phyloP scores from a whole-genome alignment of 2,888 invertebrate species.

The Drymonia ruficornis region DNA sequence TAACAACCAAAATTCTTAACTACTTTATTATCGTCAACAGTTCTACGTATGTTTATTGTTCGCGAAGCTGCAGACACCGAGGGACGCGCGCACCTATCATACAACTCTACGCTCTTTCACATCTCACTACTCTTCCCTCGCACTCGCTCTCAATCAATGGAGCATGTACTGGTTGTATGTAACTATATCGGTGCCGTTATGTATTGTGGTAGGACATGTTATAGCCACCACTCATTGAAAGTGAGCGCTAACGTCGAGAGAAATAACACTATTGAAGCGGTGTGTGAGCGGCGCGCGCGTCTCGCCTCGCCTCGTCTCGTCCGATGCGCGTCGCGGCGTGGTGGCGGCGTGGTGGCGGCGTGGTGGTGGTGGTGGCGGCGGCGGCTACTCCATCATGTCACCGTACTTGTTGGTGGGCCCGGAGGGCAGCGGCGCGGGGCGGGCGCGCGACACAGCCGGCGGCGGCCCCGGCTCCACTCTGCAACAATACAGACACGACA shows the following conservation, averaged over 20 bases:
- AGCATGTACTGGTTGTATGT: too few species aligned
- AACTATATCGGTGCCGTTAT: too few species aligned
- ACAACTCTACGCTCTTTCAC: conserved; percentile 4
- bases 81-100: conserved; percentile 9
- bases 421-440: conserved; percentile 31
- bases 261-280: conserved; percentile 5
- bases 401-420: conserved; percentile 69
- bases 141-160: background rate
- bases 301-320: background rate
- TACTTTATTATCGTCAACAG: conserved; percentile 12
- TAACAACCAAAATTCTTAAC: conserved; percentile 21
- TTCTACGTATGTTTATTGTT: background rate
- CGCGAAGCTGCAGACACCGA: conserved; percentile 8
- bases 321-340: background rate
- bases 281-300: background rate
- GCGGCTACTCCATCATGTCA: conserved; percentile 61
- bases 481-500: conserved; percentile 28
- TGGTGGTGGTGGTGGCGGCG: conserved; percentile 2
- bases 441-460: conserved; percentile 27
- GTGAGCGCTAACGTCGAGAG: background rate
- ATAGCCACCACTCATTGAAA: background rate
- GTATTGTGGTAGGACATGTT: too few species aligned
- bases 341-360: conserved; percentile 6
- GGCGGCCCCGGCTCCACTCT: conserved; percentile 54
- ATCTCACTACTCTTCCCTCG: conserved; percentile 7